Base-by-base conservation (phyloP, 2,888 invertebrate genomes). In the Drosophila kanekoi region DNA sequence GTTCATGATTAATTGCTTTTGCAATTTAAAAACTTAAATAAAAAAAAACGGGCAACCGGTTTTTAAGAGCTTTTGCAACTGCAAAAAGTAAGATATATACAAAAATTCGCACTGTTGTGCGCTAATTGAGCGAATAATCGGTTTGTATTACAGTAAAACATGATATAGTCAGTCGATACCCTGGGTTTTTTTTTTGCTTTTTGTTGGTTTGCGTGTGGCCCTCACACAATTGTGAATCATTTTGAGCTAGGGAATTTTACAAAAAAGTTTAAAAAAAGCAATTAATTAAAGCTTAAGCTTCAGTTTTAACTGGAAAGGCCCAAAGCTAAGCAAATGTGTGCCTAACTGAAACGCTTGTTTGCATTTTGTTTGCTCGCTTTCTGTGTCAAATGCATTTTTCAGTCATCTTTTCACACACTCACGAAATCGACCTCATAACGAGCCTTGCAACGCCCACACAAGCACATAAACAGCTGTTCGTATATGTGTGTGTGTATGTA, bases 301-400 rank as follows among this genome's bases (percentile, higher is more conserved):
- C 0, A 14, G 14, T 32, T 52, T 40, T 23, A 13, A 2, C 14
- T n/a, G 33, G 3, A 28, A 57, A 57, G 16, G 2, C 43, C 16
- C 18, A 37, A 45, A 28, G n/a, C n/a, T 3, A 23, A 45, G 5
- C 20, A 43, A 44, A 20, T 14, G n/a, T 14, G 5, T 28, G 23
- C 9, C 8, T 11, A 18, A 20, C 10, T 37, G 20, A 11, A 60
- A 38, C 28, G 38, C 38, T 37, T 47, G 16, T 32, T 37, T 10
- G 14, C 2, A 16, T 35, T 20, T 52, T 32, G 43, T 44, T 23
- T 60, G 9, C 44, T 44, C 23, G 4, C 13, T 79, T 81, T 81
- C 73, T 85, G 83, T 83, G 86, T 85, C 82, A 82, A 87, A 79
- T 83, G 88, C 88, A 88, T 85, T 88, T 83, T 79, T 64, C 86